Evolutionary conservation across 2,797 vertebrate species (phyloP).

Genomic region (Lemur catta): DNA sequence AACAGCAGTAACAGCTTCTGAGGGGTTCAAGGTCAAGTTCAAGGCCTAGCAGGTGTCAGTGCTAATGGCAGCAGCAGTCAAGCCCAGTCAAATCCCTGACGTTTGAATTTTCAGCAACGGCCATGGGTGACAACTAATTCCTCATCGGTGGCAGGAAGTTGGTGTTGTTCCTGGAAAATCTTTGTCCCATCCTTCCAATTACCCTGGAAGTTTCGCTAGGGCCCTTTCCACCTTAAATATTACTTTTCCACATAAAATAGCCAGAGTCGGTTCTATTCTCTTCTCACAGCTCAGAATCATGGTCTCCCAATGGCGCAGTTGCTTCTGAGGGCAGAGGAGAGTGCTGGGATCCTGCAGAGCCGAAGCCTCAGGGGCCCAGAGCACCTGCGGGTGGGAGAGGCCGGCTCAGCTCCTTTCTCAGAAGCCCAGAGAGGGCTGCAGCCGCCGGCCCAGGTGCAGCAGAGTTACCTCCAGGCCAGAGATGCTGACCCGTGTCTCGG

Average conservation of each 20-base stretch:
- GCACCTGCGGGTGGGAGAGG: neutral
- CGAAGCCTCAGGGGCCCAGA: neutral
- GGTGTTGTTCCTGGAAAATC: neutral
- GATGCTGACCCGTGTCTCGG: neutral
- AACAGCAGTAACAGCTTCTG: neutral
- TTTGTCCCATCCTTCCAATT: neutral
- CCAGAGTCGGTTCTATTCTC: neutral
- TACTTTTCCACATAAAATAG: neutral
- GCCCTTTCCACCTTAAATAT: neutral
- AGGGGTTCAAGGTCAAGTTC: neutral
- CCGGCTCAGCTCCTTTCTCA: neutral
- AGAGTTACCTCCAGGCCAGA: no score
- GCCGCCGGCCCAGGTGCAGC: neutral
- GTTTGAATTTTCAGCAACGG: neutral
- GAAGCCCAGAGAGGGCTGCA: no score
- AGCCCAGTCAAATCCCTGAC: neutral
- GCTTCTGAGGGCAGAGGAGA: neutral
- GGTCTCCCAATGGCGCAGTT: accelerated
- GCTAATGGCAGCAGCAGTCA: neutral
- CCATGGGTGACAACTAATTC: neutral
- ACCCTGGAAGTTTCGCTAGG: neutral
- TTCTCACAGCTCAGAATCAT: neutral
- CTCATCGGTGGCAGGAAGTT: neutral
- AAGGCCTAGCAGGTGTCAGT: no score
- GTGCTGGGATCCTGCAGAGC: no score